A percentile compares a stretch with the other conserved stretches of the same genome.
Conservation (phyloP, 2,888 invertebrate genomes). For the Polyommatus iphigenia region DNA sequence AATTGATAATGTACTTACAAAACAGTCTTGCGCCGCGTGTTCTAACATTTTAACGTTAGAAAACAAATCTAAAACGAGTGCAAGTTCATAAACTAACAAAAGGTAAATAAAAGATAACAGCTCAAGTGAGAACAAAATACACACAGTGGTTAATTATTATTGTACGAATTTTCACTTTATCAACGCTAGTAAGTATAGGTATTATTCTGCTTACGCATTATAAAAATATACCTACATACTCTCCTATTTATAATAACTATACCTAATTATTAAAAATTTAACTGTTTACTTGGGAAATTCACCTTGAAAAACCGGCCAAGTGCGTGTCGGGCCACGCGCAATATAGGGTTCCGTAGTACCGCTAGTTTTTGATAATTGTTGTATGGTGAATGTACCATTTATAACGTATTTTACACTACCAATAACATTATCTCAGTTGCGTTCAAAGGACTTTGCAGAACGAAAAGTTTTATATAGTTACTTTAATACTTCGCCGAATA, state of each 20-base stretch:
- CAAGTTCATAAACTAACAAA: not conserved
- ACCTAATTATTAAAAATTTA: too few relatives aligned
- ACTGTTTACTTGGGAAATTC: too few relatives aligned
- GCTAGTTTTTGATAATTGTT: too few relatives aligned
- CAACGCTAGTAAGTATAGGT: not conserved
- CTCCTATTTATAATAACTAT: too few relatives aligned
- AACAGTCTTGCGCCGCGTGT: constrained; percentile 11
- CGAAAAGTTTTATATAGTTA: not conserved
- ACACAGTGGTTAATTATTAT: not conserved
- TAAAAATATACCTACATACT: not conserved
- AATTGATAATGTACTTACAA: constrained; percentile 23
- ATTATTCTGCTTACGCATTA: not conserved
- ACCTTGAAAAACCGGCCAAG: too few relatives aligned
- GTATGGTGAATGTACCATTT: too few relatives aligned
- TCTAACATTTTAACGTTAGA: constrained; percentile 3
- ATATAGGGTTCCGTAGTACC: too few relatives aligned
- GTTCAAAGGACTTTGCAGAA: too few relatives aligned
- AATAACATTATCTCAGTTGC: too few relatives aligned
- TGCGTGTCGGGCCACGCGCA: too few relatives aligned
- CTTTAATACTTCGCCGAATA: too few relatives aligned
- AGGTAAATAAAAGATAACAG: not conserved
- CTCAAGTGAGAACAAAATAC: not conserved
- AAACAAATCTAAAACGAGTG: not conserved
- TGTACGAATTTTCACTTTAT: not conserved
- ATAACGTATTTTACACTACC: too few relatives aligned